Base-by-base conservation (phyloP, 1,140 invertebrate species). In the Polypedilum pembai region DNA sequence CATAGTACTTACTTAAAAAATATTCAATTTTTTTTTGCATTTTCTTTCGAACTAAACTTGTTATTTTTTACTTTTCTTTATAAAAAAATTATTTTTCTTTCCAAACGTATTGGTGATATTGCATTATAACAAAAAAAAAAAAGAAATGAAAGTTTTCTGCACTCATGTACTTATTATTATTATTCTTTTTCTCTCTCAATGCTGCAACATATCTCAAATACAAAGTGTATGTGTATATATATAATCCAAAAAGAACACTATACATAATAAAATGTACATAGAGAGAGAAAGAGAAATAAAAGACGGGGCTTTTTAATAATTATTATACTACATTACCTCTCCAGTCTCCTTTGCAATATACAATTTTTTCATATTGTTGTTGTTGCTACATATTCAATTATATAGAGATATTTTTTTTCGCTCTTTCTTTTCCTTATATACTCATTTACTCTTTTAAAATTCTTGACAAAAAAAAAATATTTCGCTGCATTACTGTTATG, bases 161-260 rank as follows among this genome's bases (percentile, higher is more conserved):
- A 56, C 45, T 56, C n/a, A 56, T 56, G 45, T n/a, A 56, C 45
- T 56, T 56, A 56, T 56, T 56, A 56, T 56, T 56, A 56, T 56
- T 56, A 12, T 56, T 56, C 45, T 12, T 56, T 56, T 12, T 56
- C 24, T 33, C 10, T 56, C 45, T 33, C 24, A 33, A 5, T 33
- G 24, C 24, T 33, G 24, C 24, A 33, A 33, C 24, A 33, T 33
- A 33, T 3, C 24, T 33, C 5, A 33, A 1, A 33, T 33, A 33
- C 5, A 33, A 33, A 33, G 5, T 33, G 24, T 33, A 33, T 33
- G 5, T 33, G 24, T 33, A 33, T 33, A 33, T n/a, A n/a, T n/a
- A n/a, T n/a, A n/a, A n/a, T 5, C 24, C 24, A 33, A 33, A 33
- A 33, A 33, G 24, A 3, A 33, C 5, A 33, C 24, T 33, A 33